phyloP scores from a whole-genome alignment of 2,888 invertebrate species.

The Mactromeris polynyma region DNA sequence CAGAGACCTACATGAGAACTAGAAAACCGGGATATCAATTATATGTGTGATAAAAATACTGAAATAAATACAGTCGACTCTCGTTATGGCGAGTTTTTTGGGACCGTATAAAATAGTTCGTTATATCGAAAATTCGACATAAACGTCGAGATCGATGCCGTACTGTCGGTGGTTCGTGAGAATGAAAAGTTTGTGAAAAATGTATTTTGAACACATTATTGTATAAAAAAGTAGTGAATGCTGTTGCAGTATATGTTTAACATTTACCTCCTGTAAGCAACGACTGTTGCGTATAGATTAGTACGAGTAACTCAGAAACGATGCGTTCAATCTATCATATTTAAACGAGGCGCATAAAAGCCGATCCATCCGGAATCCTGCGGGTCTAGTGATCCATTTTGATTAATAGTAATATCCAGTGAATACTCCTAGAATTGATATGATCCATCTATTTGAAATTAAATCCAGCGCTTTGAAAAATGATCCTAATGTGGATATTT shows the following conservation, averaged over 20 bases:
- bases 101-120: no score
- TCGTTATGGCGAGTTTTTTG: no score
- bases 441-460: constrained; percentile 47
- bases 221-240: no score
- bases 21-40: no score
- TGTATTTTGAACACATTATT: no score
- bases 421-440: constrained; percentile 11
- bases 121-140: no score
- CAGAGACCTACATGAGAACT: no score
- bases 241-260: background rate
- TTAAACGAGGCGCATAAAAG: constrained; percentile 27
- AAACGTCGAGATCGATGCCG: no score
- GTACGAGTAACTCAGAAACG: background rate
- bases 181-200: no score
- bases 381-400: constrained; percentile 23
- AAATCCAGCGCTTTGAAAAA: constrained; percentile 56
- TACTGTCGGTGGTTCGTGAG: no score
- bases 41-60: no score
- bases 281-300: background rate
- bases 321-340: constrained; percentile 42
- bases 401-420: constrained; percentile 43
- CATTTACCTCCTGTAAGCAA: background rate
- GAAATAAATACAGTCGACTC: no score
- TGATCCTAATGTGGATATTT: constrained; percentile 37
- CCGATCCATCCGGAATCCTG: constrained; percentile 30